These are phyloP conservation scores for Callithrix jacchus DNA, from an alignment of 2,113 vertebrate species.

Conservation along the genomic window DNA sequence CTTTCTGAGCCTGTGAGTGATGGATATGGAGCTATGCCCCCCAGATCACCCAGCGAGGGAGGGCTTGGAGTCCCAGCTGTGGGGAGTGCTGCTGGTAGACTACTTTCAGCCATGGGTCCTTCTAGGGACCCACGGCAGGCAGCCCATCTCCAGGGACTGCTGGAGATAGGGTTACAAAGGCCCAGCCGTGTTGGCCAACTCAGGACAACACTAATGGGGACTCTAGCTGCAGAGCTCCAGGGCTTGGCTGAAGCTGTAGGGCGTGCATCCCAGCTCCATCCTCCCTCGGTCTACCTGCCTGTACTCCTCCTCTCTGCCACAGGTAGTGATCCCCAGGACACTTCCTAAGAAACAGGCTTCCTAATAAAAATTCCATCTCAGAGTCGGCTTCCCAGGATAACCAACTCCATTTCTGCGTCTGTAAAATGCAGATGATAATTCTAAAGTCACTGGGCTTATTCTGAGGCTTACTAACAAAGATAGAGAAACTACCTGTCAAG, in stretches of 20 bases:
- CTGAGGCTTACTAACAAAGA: background rate
- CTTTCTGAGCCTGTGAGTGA: background rate
- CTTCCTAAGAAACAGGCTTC: background rate
- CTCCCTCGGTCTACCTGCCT: background rate
- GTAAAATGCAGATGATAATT: background rate
- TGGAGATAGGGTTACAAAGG: accelerated
- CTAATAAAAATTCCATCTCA: background rate
- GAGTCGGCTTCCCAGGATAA: background rate
- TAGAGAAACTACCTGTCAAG: background rate
- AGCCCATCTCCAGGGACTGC: background rate
- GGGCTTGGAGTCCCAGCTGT: background rate
- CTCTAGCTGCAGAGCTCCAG: background rate
- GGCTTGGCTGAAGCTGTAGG: accelerated
- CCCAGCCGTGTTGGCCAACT: background rate
- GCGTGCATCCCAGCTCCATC: background rate
- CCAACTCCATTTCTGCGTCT: background rate
- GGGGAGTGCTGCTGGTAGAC: background rate
- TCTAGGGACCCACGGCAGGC: background rate
- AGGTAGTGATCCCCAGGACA: background rate
- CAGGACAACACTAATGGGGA: too few relatives aligned
- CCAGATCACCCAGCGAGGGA: background rate
- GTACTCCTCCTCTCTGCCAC: background rate
- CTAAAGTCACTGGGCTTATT: background rate
- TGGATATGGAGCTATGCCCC: accelerated
- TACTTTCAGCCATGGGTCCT: too few relatives aligned